Base-by-base conservation (phyloP, 1,140 invertebrate species). In the Chrysomallon squamiferum region DNA sequence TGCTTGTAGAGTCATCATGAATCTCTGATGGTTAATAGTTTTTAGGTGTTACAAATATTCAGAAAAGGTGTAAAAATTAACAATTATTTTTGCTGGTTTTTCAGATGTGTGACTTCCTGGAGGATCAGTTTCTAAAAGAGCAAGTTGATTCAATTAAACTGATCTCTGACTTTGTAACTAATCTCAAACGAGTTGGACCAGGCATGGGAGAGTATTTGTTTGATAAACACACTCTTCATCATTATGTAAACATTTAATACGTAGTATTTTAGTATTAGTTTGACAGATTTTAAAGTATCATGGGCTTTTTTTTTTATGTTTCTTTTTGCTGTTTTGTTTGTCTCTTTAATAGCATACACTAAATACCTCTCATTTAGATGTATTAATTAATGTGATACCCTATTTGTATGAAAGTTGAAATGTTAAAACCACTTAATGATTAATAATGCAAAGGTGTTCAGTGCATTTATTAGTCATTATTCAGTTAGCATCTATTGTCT, bases 91-190 rank as follows among this genome's bases (percentile, higher is more conserved):
- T 59, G 18, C 58, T 20, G 43, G 13, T 54, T 30, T 72, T 72
- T 29, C 64, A 80, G 76, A 67, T 78, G 66, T 87, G 89, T 69
- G 91, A 93, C 76, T 93, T 91, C 72, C 78, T 93, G 60, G 92
- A 93, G 81, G 87, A 86, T 0, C 88, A 92, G 75, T 93, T 89
- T 73, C 77, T 93, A 32, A 88, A 90, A 73, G 91, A 93, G 74
- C 92, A 93, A 54, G 92, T 93, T 6, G 90, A 92, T 69, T 87
- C 89, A 2, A 92, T 93, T 59, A 92, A 93, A 75, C 87, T 91
- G 72, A 85, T 94, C 7, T 88, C 89, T 2, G 89, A 92, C 79
- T 88, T 90, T 72, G 87, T 93, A 13, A 90, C 91, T 0, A 91
- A 92, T 76, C 82, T 93, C 66, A 90, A 90, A 69, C 85, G 90